Evolutionary conservation across 2,113 vertebrate species (phyloP).

Genomic region (Scatophagus argus): DNA sequence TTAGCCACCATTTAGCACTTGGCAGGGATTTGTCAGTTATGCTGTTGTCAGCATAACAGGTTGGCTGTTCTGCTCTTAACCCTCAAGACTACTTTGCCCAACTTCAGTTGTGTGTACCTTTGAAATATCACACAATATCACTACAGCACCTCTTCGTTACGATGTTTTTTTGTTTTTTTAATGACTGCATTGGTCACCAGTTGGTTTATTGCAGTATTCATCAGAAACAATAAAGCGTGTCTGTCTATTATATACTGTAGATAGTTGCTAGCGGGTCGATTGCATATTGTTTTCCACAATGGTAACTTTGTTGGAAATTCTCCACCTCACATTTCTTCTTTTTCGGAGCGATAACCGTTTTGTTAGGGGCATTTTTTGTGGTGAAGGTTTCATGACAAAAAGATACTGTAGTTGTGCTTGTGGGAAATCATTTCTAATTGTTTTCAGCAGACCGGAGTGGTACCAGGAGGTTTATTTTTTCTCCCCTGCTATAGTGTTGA

Average conservation of each 20-base stretch:
- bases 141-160: not conserved
- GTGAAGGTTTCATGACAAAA: slow-evolving; percentile 43
- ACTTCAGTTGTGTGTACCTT: not conserved
- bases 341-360: slow-evolving; percentile 36
- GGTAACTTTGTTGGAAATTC: too few relatives aligned
- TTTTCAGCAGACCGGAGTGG: slow-evolving; percentile 69
- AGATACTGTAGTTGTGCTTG: slow-evolving; percentile 43
- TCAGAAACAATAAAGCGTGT: slow-evolving; percentile 4
- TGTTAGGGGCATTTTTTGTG: slow-evolving; percentile 37
- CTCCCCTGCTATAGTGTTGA: slow-evolving; percentile 11
- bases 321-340: slow-evolving; percentile 30
- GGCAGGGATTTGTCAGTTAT: slow-evolving; percentile 22
- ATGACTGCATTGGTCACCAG: not conserved
- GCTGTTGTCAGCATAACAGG: not conserved
- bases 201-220: not conserved
- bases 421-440: slow-evolving; percentile 68
- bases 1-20: slow-evolving; percentile 17
- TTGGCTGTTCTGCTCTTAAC: slow-evolving; percentile 12
- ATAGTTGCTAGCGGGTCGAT: not conserved
- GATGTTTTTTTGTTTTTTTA: not conserved
- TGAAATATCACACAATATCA: not conserved
- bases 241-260: not conserved
- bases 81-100: not conserved
- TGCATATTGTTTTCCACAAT: not conserved
- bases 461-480: slow-evolving; percentile 54